A percentile compares a stretch with the other conserved stretches of the same genome.
Conservation (phyloP, 2,888 invertebrate genomes). For the Autographa pulchrina region DNA sequence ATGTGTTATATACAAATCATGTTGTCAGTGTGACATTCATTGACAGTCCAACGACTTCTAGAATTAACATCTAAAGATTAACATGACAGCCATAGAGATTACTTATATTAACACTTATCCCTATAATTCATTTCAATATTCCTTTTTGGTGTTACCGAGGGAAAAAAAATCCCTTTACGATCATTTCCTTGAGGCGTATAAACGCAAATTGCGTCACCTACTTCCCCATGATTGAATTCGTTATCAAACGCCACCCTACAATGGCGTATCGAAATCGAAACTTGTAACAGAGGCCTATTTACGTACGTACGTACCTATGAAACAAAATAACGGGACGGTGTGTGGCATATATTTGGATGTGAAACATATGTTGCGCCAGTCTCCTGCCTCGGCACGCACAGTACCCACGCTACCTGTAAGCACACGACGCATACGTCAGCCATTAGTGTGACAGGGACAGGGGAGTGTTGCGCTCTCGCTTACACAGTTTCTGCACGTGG, state of each 20-base stretch:
- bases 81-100: slow-evolving; percentile 32
- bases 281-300: slow-evolving; percentile 72
- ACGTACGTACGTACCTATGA: slow-evolving; percentile 67
- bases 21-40: slow-evolving; percentile 26
- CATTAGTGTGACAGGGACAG: slow-evolving; percentile 68
- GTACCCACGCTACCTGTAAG: slow-evolving; percentile 64
- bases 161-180: slow-evolving; percentile 62
- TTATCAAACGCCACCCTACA: slow-evolving; percentile 72
- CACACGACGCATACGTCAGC: slow-evolving; percentile 60
- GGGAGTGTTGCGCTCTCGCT: slow-evolving; percentile 39
- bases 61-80: too few species aligned
- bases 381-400: slow-evolving; percentile 60
- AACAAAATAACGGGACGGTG: slow-evolving; percentile 72
- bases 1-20: slow-evolving; percentile 10
- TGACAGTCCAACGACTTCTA: background rate
- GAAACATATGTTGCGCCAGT: slow-evolving; percentile 67
- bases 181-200: slow-evolving; percentile 48
- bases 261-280: slow-evolving; percentile 71
- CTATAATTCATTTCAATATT: slow-evolving; percentile 29
- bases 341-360: slow-evolving; percentile 67
- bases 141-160: slow-evolving; percentile 53
- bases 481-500: slow-evolving; percentile 68
- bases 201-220: slow-evolving; percentile 63
- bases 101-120: slow-evolving; percentile 3
- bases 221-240: slow-evolving; percentile 76